Evolutionary conservation across 2,797 vertebrate species (phyloP).

Genomic region (Mionectes olivaceus): DNA sequence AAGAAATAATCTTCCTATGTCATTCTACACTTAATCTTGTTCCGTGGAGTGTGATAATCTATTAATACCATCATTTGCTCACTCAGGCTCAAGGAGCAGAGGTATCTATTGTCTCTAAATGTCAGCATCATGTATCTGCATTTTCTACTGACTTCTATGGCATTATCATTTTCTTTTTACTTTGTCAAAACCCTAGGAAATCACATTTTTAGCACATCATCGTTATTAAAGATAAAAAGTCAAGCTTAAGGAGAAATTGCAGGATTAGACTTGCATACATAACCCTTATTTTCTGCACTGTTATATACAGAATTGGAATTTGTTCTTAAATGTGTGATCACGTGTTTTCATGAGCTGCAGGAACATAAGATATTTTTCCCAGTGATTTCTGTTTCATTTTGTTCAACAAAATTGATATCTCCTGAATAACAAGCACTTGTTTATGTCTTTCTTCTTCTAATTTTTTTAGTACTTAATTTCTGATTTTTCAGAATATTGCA

Average conservation of each 20-base stretch:
- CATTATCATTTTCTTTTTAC: constrained; percentile 2
- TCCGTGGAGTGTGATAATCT: neutral
- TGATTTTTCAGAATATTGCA: neutral
- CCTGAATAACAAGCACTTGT: neutral
- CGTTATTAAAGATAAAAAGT: neutral
- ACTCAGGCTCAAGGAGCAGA: neutral
- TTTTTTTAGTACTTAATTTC: neutral
- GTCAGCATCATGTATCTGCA: neutral
- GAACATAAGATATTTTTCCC: neutral
- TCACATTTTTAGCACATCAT: neutral
- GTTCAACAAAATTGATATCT: neutral
- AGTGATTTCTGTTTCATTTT: neutral
- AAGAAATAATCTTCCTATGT: neutral
- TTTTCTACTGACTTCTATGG: neutral
- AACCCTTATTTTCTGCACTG: neutral
- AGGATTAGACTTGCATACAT: neutral
- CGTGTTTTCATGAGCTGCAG: neutral
- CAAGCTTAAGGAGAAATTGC: neutral
- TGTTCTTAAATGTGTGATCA: neutral
- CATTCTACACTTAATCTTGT: neutral
- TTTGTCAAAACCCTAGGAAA: neutral
- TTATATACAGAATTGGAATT: neutral
- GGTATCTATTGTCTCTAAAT: neutral
- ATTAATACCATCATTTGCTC: neutral
- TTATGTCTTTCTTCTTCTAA: neutral